These are phyloP conservation scores for Batillaria attramentaria DNA, from an alignment of 1,140 invertebrate genomes.

Conservation along the genomic window DNA sequence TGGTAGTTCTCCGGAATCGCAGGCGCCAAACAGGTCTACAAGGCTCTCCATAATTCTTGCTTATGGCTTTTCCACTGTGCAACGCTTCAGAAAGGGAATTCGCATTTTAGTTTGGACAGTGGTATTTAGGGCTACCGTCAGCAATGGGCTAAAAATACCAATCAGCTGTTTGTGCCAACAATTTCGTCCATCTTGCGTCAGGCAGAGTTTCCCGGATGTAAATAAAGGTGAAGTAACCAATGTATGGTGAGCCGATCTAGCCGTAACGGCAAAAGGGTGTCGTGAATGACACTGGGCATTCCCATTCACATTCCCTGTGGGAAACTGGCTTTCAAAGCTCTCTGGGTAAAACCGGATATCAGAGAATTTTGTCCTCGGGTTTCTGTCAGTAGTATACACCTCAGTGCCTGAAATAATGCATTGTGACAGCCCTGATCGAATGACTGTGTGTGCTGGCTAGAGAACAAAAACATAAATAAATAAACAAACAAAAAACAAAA, in stretches of 20 bases:
- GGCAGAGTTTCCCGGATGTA: background rate
- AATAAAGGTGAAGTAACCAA: background rate
- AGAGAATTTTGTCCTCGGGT: background rate
- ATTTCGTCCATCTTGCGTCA: conserved; percentile 13
- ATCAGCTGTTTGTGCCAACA: conserved; percentile 1
- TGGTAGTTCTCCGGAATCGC: background rate
- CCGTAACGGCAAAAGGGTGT: background rate
- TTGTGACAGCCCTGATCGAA: background rate
- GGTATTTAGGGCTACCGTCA: background rate
- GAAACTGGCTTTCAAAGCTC: too few relatives aligned
- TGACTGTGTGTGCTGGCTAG: background rate
- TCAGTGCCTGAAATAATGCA: background rate
- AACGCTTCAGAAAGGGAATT: too few relatives aligned
- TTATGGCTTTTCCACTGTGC: background rate
- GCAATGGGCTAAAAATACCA: background rate
- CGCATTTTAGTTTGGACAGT: background rate
- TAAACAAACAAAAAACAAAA: too few relatives aligned
- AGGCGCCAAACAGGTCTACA: background rate
- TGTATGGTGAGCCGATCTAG: background rate
- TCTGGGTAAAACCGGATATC: background rate
- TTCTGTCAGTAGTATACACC: background rate
- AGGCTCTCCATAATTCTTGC: background rate
- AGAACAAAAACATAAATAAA: too few relatives aligned
- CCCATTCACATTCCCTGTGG: too few relatives aligned
- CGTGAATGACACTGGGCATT: too few relatives aligned